Base-by-base conservation (phyloP, 1,140 invertebrate species). In the Pollicipes pollicipes region DNA sequence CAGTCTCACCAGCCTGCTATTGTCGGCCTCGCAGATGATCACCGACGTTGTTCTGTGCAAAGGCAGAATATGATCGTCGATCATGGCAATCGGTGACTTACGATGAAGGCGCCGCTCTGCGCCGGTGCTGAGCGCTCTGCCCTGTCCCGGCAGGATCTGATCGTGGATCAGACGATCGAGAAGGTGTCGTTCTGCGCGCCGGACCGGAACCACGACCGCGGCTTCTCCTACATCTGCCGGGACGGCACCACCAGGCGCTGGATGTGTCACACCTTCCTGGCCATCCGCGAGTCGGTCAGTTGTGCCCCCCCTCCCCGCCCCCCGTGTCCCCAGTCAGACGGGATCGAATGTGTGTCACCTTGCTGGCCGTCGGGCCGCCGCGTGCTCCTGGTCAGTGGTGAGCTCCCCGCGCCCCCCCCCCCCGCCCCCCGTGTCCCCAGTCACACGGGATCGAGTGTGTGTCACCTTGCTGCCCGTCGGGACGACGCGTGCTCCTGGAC, bases 291-390 rank as follows among this genome's bases (percentile, higher is more conserved):
- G 80, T 91, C 93, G 74, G 88, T 90, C 81, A 82, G 80, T 75
- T 27, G 3, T 27, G 17, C 28, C 3, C 28, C 28, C 21, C 45
- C 2, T 58, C 45, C 13, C 32, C 16, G 32, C 4, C 32, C 16
- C 32, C 32, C n/a, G n/a, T n/a, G n/a, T n/a, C n/a, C n/a, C n/a
- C n/a, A n/a, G n/a, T n/a, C n/a, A n/a, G n/a, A n/a, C n/a, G n/a
- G n/a, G n/a, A n/a, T n/a, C n/a, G 97, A 97, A 98, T 99, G 94
- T 99, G 97, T 78, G 97, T 99, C 83, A 97, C 95, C 68, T 99
- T 99, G 80, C 83, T 98, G 71, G 94, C 97, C 17, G 83, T 90
- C 37, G 91, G 96, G 81, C 96, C 99, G 80, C 91, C 93, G n/a
- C n/a, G n/a, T n/a, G n/a, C n/a, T n/a, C n/a, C n/a, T n/a, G 74